phyloP scores from a whole-genome alignment of 2,113 vertebrate genomes.

The Mobula hypostoma region DNA sequence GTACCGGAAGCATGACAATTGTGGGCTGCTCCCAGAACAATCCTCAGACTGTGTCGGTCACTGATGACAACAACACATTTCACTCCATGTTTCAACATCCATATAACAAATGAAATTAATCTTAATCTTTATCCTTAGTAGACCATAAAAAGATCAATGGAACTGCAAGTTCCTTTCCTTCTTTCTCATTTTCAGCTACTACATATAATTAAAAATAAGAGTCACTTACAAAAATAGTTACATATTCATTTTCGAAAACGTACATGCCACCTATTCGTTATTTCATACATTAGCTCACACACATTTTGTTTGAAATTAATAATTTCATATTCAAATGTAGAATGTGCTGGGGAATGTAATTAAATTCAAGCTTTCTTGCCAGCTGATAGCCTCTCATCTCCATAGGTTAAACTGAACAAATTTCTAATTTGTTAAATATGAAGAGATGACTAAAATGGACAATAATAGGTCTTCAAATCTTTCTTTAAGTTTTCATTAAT shows the following conservation, averaged over 20 bases:
- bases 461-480: slow-evolving; percentile 19
- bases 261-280: not conserved
- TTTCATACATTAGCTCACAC: not conserved
- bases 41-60: no score
- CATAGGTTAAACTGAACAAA: slow-evolving; percentile 18
- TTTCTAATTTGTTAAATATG: slow-evolving; percentile 8
- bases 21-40: no score
- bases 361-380: not conserved
- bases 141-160: not conserved
- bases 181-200: not conserved
- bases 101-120: no score
- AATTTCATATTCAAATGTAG: slow-evolving; percentile 2
- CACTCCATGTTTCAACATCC: no score
- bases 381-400: slow-evolving; percentile 4
- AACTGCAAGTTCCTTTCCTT: not conserved
- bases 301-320: slow-evolving; percentile 19
- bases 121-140: no score
- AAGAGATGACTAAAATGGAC: not conserved
- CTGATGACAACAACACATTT: no score
- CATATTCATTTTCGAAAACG: not conserved
- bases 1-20: no score
- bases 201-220: not conserved
- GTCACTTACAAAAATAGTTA: not conserved
- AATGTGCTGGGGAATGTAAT: slow-evolving; percentile 14
- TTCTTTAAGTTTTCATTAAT: not conserved